A percentile compares a stretch with the other conserved stretches of the same genome.
phyloP scores from a whole-genome alignment of 2,888 invertebrate genomes.

The Diadegma fenestrale region DNA sequence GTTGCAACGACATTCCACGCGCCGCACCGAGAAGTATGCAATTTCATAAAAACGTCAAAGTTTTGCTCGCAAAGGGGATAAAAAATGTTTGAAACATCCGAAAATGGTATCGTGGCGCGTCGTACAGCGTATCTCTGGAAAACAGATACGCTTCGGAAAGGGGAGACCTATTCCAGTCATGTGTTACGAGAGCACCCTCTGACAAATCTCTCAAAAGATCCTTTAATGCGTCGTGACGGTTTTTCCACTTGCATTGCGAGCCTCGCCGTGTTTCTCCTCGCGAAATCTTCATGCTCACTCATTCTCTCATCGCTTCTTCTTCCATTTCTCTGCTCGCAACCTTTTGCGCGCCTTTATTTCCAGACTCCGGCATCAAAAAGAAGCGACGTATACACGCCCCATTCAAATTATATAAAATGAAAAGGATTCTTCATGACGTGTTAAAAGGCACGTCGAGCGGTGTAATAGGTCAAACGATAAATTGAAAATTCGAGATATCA shows the following conservation, averaged over 20 bases:
- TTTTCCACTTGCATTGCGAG: slow-evolving; percentile 34
- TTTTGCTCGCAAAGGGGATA: neutral
- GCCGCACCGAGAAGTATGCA: neutral
- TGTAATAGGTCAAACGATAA: neutral
- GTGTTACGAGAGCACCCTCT: slow-evolving; percentile 30
- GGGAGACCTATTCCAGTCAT: slow-evolving; percentile 49
- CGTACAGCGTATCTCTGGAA: slow-evolving; percentile 49
- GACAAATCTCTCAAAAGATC: slow-evolving; percentile 37
- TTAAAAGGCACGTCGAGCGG: slow-evolving; percentile 8
- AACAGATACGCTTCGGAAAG: slow-evolving; percentile 55
- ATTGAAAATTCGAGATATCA: neutral
- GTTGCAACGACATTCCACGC: neutral
- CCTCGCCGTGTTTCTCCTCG: neutral
- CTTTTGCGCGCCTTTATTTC: slow-evolving; percentile 24
- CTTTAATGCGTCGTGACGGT: slow-evolving; percentile 39
- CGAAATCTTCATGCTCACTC: slow-evolving; percentile 25
- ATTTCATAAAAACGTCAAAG: slow-evolving; percentile 4
- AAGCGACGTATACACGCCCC: neutral
- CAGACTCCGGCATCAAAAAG: neutral
- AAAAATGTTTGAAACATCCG: neutral
- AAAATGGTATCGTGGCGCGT: neutral
- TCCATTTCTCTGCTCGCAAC: neutral
- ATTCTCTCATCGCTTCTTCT: neutral
- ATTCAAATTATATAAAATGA: slow-evolving; percentile 13
- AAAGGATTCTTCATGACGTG: neutral